Evolutionary conservation across 1,140 invertebrate genomes (phyloP).

Genomic region (Magallana gigas): DNA sequence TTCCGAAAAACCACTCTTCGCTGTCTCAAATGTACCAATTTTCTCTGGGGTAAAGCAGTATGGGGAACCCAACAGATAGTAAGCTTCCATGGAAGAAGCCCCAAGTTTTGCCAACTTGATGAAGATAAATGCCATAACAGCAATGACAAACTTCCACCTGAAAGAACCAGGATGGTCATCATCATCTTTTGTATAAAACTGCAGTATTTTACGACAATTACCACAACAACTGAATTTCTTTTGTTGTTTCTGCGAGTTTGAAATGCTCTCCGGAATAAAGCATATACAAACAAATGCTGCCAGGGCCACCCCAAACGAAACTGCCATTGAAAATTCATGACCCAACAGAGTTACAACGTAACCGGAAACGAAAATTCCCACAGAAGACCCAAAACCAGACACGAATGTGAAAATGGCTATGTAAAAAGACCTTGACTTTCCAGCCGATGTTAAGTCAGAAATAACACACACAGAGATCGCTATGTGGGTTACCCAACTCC

Average conservation of each 20-base stretch:
- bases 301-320: not conserved
- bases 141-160: not conserved
- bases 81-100: not conserved
- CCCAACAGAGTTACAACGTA: not conserved
- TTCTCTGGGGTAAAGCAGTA: constrained; percentile 4
- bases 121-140: not conserved
- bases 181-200: not conserved
- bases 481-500: not conserved
- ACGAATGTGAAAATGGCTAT: not conserved
- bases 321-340: not conserved
- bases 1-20: not conserved
- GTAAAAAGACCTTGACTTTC: not conserved
- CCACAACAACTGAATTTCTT: not conserved
- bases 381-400: not conserved
- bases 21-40: constrained; percentile 15
- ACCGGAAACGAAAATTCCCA: not conserved
- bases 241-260: not conserved
- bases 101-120: constrained; percentile 15
- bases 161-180: not conserved
- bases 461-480: not conserved
- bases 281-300: not conserved
- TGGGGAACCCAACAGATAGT: not conserved
- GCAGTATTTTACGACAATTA: not conserved
- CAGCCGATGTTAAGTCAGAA: not conserved
- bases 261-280: constrained; percentile 10